Percentiles rank a stretch among this genome's conserved stretches.
Evolutionary conservation across 2,888 invertebrate genomes (phyloP).

Genomic region (Chalcosyrphus nemorum): DNA sequence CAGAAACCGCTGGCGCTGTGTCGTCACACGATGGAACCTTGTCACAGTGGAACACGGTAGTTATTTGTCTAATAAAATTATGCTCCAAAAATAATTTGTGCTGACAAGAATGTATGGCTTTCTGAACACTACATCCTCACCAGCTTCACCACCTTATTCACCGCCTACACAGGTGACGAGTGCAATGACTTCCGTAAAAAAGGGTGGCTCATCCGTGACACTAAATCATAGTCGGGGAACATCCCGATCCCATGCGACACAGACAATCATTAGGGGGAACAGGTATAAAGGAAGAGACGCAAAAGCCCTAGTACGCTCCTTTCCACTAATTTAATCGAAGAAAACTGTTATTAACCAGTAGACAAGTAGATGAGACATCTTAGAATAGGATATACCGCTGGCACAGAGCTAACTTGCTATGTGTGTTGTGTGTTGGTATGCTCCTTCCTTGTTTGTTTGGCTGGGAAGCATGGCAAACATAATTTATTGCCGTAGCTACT

Average conservation of each 20-base stretch:
- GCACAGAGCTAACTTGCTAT: slow-evolving; percentile 24
- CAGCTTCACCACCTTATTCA: slow-evolving; percentile 38
- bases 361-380: slow-evolving; percentile 70
- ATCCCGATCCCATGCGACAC: slow-evolving; percentile 40
- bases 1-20: slow-evolving; percentile 37
- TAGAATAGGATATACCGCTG: slow-evolving; percentile 10
- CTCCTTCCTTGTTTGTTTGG: slow-evolving; percentile 53
- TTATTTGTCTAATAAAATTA: slow-evolving; percentile 75
- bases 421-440: not conserved
- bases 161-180: slow-evolving; percentile 56
- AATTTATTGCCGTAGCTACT: slow-evolving; percentile 69
- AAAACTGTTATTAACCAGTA: slow-evolving; percentile 71
- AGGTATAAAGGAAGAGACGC: slow-evolving; percentile 2
- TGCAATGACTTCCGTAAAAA: slow-evolving; percentile 67
- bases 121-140: slow-evolving; percentile 19
- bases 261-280: slow-evolving; percentile 53
- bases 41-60: slow-evolving; percentile 73
- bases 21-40: slow-evolving; percentile 58
- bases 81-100: slow-evolving; percentile 74
- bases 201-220: slow-evolving; percentile 32
- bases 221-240: slow-evolving; percentile 34
- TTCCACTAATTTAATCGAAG: slow-evolving; percentile 73
- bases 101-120: slow-evolving; percentile 74
- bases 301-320: slow-evolving; percentile 10
- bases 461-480: slow-evolving; percentile 65